Base-by-base conservation (phyloP, 2,113 vertebrate genomes). In the Carassius auratus region DNA sequence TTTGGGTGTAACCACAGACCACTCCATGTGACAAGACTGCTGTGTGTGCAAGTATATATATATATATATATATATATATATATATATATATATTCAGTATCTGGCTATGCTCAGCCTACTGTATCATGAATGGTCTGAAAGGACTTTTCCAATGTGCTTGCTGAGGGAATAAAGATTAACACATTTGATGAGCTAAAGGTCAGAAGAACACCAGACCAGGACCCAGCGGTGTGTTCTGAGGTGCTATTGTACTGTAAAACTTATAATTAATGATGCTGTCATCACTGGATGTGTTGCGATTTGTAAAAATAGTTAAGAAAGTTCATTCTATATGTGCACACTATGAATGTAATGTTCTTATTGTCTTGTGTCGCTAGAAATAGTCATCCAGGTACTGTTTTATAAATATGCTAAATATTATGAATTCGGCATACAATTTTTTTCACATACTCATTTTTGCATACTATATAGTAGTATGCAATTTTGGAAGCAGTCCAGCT, bases 1-100 rank as follows among this genome's bases (percentile, higher is more conserved):
- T 64, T 85, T 82, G 81, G 42, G 62, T 76, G 68, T 77, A 52
- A 85, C 71, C 74, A 82, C 42, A 52, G 71, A 85, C 57, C 13
- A 17, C 57, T 55, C 52, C 76, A 55, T 17, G 57, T 74, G 86
- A 73, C 76, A 42, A 33, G 21, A n/a, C 68, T 84, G 82, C 82
- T 80, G 45, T 73, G 26, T 84, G 64, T 1, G 61, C 42, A 66
- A 81, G 33, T 69, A 36, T 23, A 26, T 26, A 15, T 30, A 3
- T 66, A 8, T 66, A 33, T 19, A 17, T 45, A 73, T 45, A 45
- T 12, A 3, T 66, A 38, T 69, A 36, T 23, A 26, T 26, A 15
- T 30, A 3, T 66, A 8, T 66, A 33, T 19, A 17, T 45, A 73
- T 45, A 45, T 12, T 73, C 33, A 21, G 26, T 59, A 59, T 77